phyloP scores from a whole-genome alignment of 2,113 vertebrate species.

The Microcebus griseorufus region DNA sequence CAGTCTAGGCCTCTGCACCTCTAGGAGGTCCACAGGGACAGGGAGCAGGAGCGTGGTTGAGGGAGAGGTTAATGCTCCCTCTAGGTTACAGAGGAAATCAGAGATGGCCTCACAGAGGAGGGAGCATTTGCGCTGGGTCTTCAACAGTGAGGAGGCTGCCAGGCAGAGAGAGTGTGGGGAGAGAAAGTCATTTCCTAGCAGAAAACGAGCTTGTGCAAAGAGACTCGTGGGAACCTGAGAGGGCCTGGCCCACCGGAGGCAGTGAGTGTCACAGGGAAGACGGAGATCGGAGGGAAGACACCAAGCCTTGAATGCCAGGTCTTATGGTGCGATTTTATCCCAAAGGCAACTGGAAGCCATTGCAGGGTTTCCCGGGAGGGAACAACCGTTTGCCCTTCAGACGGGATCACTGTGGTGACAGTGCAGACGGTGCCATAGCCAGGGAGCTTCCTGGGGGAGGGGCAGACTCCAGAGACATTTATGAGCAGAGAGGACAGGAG shows the following conservation, averaged over 20 bases:
- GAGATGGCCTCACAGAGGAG: background rate
- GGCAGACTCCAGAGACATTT: background rate
- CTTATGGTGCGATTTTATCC: background rate
- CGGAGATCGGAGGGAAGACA: background rate
- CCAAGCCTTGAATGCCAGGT: background rate
- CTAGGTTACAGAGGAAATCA: background rate
- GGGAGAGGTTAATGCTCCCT: background rate
- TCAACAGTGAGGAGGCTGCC: background rate
- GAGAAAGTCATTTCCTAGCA: background rate
- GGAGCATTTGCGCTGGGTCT: background rate
- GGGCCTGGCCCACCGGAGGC: background rate
- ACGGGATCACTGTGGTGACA: background rate
- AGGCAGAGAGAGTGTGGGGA: background rate
- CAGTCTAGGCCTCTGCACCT: background rate
- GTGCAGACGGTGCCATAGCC: no score
- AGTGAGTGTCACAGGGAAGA: rapidly evolving
- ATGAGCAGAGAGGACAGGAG: background rate
- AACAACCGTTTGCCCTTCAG: background rate
- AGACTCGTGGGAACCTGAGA: background rate
- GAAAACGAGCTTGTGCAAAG: background rate
- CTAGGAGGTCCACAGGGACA: background rate
- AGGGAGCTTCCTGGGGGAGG: background rate
- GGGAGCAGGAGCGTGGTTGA: rapidly evolving
- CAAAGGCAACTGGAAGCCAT: background rate
- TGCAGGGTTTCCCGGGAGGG: background rate